Percentiles rank a stretch among this genome's conserved stretches.
phyloP scores from a whole-genome alignment of 2,113 vertebrate genomes.

The Rutilus rutilus region DNA sequence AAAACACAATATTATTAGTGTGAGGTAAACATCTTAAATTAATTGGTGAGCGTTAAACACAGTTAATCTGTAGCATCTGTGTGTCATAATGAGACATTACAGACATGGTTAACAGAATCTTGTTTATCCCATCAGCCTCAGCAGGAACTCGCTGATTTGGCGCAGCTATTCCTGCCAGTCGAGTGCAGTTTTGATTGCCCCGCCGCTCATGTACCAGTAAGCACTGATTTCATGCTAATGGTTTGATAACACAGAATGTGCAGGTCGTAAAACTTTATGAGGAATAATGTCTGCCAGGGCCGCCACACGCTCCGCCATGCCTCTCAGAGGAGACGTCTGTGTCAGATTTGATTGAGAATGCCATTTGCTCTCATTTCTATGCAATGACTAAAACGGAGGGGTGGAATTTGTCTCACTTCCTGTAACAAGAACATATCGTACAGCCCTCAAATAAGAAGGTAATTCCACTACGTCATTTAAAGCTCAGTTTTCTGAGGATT shows the following conservation, averaged over 20 bases:
- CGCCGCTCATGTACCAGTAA: neutral
- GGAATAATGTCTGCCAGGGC: conserved; percentile 40
- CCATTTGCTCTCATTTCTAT: conserved; percentile 44
- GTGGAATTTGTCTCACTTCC: conserved; percentile 2
- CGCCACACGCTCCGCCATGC: neutral
- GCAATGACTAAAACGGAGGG: conserved; percentile 19
- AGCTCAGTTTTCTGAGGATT: neutral
- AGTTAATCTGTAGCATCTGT: conserved; percentile 38
- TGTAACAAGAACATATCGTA: conserved; percentile 2
- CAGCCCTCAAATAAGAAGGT: conserved; percentile 8
- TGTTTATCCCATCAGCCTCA: conserved; percentile 27
- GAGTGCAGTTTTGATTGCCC: conserved; percentile 20
- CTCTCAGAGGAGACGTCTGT: conserved; percentile 37
- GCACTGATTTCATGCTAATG: conserved; percentile 55
- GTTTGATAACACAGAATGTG: conserved; percentile 35
- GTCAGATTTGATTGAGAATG: conserved; percentile 55
- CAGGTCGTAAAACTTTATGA: conserved; percentile 53
- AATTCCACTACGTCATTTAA: conserved; percentile 9
- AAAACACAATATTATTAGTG: neutral
- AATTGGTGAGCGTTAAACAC: conserved; percentile 13
- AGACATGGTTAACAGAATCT: conserved; percentile 43
- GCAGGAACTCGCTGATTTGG: conserved; percentile 20
- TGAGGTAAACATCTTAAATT: conserved; percentile 17
- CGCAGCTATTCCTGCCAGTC: conserved; percentile 17
- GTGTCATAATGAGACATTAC: conserved; percentile 30